Percentiles rank a stretch among this genome's conserved stretches.
phyloP scores from a whole-genome alignment of 2,797 vertebrate genomes.

The Telmatherina bonti region DNA sequence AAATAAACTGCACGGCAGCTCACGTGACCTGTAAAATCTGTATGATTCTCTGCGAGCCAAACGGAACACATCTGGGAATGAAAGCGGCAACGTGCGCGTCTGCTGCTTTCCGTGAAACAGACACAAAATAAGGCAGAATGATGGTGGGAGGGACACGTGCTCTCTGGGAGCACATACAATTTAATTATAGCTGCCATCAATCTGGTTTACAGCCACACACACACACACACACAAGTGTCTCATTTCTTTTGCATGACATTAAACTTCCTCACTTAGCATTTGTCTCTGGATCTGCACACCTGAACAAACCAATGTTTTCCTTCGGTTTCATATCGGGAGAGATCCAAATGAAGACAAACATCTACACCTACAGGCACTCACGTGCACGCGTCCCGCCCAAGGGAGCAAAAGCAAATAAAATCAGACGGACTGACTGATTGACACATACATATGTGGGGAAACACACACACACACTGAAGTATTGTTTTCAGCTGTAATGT shows the following conservation, averaged over 20 bases:
- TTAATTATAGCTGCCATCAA: slow-evolving; percentile 75
- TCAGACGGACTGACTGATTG: slow-evolving; percentile 53
- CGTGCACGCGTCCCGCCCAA: slow-evolving; percentile 10
- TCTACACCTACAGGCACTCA: slow-evolving; percentile 5
- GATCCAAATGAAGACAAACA: slow-evolving; percentile 11
- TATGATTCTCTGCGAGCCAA: not conserved
- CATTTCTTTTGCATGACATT: slow-evolving; percentile 24
- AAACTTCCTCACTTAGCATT: slow-evolving; percentile 28
- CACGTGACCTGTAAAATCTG: not conserved
- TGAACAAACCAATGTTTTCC: slow-evolving; percentile 4
- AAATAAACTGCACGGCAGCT: not conserved
- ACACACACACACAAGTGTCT: slow-evolving; percentile 33
- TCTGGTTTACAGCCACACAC: slow-evolving; percentile 62
- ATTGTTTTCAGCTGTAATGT: slow-evolving; percentile 75
- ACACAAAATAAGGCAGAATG: not conserved
- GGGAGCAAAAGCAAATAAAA: slow-evolving; percentile 39
- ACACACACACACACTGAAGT: slow-evolving; percentile 19
- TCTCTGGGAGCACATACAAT: slow-evolving; percentile 68
- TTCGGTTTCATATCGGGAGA: slow-evolving; percentile 17
- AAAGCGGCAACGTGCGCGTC: slow-evolving; percentile 18
- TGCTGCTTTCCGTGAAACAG: slow-evolving; percentile 23
- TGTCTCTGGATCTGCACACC: slow-evolving; percentile 7
- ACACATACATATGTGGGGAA: slow-evolving; percentile 23
- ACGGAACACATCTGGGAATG: not conserved
- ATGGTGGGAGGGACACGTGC: slow-evolving; percentile 31